These are phyloP conservation scores for Petrocephalus sullivani DNA, from an alignment of 2,797 vertebrate species.

Conservation along the genomic window DNA sequence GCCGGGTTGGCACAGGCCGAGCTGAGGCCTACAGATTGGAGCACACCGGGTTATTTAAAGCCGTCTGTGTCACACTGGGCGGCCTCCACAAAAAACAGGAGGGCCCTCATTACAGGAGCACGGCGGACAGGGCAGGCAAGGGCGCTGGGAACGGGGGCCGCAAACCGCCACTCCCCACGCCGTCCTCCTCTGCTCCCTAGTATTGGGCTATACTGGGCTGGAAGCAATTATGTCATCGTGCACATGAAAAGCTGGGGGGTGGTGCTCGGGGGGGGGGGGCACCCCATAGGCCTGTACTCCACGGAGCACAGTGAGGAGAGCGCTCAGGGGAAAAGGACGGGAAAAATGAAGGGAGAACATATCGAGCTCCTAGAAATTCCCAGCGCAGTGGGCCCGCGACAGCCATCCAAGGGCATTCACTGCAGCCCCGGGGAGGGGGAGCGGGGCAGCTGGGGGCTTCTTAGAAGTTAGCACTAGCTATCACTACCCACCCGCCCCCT, in stretches of 20 bases:
- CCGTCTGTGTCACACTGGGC: not conserved
- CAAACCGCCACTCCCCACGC: not conserved
- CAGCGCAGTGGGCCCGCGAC: not conserved
- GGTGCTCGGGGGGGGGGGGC: not conserved
- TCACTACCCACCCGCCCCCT: not conserved
- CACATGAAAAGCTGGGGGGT: not conserved
- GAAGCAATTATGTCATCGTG: conserved; percentile 20
- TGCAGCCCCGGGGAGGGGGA: not conserved
- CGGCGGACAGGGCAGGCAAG: not conserved
- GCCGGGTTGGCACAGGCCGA: conserved; percentile 7
- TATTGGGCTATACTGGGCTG: not conserved
- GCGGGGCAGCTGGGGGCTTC: not conserved
- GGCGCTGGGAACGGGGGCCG: not conserved
- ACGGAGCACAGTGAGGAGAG: not conserved
- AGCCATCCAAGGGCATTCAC: not conserved
- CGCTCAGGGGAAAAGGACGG: not conserved
- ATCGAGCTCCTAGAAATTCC: conserved; percentile 21
- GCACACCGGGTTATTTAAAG: conserved; percentile 15
- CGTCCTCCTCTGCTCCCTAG: not conserved
- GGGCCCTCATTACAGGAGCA: not conserved
- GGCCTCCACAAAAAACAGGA: conserved; percentile 10
- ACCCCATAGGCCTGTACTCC: conserved; percentile 2
- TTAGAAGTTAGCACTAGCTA: not conserved
- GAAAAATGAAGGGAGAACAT: not conserved
- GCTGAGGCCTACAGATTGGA: not conserved